Conservation (phyloP, 2,113 vertebrate genomes). For the Phoxinus phoxinus region DNA sequence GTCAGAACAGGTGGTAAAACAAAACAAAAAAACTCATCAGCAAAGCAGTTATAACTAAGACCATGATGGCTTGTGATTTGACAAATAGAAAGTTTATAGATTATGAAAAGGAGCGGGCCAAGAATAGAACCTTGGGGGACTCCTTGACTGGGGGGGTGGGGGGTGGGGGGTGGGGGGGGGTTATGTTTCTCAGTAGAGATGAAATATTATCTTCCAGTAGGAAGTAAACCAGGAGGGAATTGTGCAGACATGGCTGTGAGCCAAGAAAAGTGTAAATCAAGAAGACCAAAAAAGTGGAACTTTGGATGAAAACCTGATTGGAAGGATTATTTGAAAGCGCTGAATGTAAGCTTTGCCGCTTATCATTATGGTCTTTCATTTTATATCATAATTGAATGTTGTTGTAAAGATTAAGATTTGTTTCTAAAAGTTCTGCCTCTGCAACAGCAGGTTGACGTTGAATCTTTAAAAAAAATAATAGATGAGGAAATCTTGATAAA, state of each 20-base stretch:
- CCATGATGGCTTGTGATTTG: neutral
- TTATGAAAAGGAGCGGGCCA: neutral
- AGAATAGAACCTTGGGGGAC: slow-evolving; percentile 6
- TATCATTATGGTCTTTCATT: neutral
- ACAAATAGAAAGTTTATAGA: neutral
- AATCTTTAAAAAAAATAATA: neutral
- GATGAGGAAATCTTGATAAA: neutral
- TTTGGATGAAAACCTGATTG: neutral
- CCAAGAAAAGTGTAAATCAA: neutral
- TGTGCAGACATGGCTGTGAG: neutral
- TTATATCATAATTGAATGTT: neutral
- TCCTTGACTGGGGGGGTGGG: neutral
- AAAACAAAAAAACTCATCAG: slow-evolving; percentile 14
- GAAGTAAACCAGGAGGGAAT: neutral
- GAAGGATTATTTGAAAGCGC: neutral
- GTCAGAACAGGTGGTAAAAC: neutral
- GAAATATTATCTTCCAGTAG: neutral
- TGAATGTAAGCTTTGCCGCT: neutral
- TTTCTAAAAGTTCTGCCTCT: neutral
- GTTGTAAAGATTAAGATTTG: neutral
- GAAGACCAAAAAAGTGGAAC: neutral
- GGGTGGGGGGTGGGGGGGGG: neutral
- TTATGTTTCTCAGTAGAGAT: slow-evolving; percentile 10
- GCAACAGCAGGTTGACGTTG: neutral
- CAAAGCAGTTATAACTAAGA: neutral